These are phyloP conservation scores for Haemorhous mexicanus DNA, from an alignment of 2,113 vertebrate genomes.

Conservation along the genomic window DNA sequence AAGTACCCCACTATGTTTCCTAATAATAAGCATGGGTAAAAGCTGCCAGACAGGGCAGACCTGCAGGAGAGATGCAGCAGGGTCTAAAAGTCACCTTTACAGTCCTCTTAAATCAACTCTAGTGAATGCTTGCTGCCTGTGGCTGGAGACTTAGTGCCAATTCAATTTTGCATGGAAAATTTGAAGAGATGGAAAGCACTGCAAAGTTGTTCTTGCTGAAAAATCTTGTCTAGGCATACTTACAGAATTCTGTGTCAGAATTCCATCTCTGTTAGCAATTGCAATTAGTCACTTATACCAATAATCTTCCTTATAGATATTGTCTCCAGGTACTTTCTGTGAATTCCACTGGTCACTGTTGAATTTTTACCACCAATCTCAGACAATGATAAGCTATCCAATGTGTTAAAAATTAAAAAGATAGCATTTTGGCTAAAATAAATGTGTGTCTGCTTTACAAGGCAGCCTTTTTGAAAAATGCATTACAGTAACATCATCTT, in stretches of 20 bases:
- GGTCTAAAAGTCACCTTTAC: background rate
- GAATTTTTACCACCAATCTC: background rate
- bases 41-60: background rate
- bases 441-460: background rate
- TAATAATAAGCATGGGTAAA: background rate
- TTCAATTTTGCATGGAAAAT: background rate
- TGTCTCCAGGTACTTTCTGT: background rate
- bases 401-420: background rate
- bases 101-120: background rate
- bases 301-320: background rate
- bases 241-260: background rate
- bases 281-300: background rate
- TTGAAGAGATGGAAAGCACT: background rate
- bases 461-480: background rate
- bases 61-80: background rate
- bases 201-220: background rate
- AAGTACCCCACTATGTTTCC: background rate
- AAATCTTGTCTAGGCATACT: background rate
- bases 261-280: background rate
- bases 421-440: background rate
- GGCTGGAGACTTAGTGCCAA: background rate
- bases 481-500: background rate
- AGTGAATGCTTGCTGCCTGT: fast-evolving
- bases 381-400: background rate
- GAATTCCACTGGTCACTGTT: background rate